Evolutionary conservation across 2,888 invertebrate species (phyloP).

Genomic region (Prostheceraeus crozeri): DNA sequence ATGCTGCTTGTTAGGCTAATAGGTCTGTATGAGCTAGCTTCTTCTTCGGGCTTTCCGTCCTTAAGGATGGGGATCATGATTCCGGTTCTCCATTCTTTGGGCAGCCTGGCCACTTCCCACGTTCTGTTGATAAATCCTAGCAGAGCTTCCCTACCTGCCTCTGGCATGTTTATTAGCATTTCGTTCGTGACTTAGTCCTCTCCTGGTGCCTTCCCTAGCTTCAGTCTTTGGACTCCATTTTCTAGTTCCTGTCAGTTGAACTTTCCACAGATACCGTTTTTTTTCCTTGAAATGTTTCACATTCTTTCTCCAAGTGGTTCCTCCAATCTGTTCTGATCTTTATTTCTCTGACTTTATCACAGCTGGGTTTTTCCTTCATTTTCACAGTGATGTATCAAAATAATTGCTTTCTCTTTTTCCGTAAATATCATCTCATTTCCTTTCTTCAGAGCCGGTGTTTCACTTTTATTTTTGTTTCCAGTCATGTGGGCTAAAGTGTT

Average conservation of each 20-base stretch:
- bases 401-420: slow-evolving; percentile 17
- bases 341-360: too few species aligned
- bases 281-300: too few species aligned
- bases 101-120: neutral
- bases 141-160: slow-evolving; percentile 7
- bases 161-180: slow-evolving; percentile 21
- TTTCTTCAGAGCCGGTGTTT: too few species aligned
- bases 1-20: slow-evolving; percentile 18
- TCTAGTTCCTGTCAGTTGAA: slow-evolving; percentile 18
- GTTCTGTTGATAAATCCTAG: neutral
- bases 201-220: slow-evolving; percentile 18
- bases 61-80: slow-evolving; percentile 25
- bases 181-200: slow-evolving; percentile 23
- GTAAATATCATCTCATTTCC: neutral
- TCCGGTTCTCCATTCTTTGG: slow-evolving; percentile 19
- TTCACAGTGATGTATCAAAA: too few species aligned
- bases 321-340: too few species aligned
- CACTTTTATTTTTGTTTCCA: too few species aligned
- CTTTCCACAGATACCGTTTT: slow-evolving; percentile 1
- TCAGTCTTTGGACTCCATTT: slow-evolving; percentile 6
- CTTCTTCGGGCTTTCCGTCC: slow-evolving; percentile 7
- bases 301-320: neutral
- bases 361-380: too few species aligned
- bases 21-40: slow-evolving; percentile 6
- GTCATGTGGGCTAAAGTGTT: too few species aligned